Evolutionary conservation across 2,113 vertebrate genomes (phyloP), one percentile per base, ranked within the genome.

Genomic region (Morone saxatilis): DNA sequence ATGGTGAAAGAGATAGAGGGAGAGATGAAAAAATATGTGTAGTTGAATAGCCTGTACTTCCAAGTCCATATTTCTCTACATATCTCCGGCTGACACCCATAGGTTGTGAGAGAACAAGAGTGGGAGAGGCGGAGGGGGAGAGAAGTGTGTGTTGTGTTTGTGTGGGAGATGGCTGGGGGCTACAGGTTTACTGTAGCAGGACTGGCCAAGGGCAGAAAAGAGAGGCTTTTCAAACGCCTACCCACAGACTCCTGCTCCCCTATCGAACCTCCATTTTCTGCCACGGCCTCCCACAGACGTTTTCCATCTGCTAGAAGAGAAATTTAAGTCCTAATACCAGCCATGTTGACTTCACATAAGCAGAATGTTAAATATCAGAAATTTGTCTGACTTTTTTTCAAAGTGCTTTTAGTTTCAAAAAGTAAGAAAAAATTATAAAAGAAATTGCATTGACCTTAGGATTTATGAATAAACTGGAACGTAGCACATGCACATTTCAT

Each of bases 171-270:
- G 68, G 88, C 76, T 59, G 66, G 89, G 61, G 88, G 82, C 78
- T 74, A 66, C 80, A 80, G 84, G 75, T 87, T 73, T 78, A 79
- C 78, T 80, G 78, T 11, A 65, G 83, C 74, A 83, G 91, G 86
- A 86, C 63, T 47, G 79, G 81, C 81, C n/a, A 22, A 89, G 84
- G 86, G 86, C 90, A 89, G 84, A 65, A 47, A 73, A 83, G 61
- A 80, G 70, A 90, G 81, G 87, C 77, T 81, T 86, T 88, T 90
- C 76, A 91, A 86, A 94, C 89, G 57, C 92, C 92, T 87, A 89
- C 92, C 83, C 62, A 31, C 78, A 78, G 72, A 82, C 75, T 78
- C 73, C 80, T 78, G 78, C 78, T 73, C 53, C 77, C 86, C 75
- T 6, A 50, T 63, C 45, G 16, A 63, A 76, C 71, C 80, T 57